These are phyloP conservation scores for Heptranchias perlo DNA, from an alignment of 2,113 vertebrate species.

Conservation along the genomic window DNA sequence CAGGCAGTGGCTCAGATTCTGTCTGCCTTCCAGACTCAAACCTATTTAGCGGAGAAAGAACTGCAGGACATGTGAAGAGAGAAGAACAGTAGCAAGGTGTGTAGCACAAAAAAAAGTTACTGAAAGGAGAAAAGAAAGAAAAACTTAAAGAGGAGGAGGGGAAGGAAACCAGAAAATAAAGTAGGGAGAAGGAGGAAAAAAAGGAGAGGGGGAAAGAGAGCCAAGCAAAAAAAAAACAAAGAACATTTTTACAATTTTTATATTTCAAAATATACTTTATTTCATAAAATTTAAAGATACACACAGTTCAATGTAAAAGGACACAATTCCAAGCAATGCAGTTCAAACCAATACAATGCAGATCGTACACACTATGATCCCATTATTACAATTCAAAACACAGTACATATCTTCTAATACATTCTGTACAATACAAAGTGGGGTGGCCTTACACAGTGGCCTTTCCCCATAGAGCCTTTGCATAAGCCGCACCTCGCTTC, in stretches of 20 bases:
- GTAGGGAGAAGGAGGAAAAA: neutral
- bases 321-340: too few relatives aligned
- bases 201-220: neutral
- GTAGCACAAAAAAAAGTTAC: neutral
- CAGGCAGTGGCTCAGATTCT: neutral
- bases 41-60: neutral
- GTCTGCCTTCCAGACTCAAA: neutral
- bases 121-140: neutral
- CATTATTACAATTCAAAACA: too few relatives aligned
- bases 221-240: neutral
- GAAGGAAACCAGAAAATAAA: neutral
- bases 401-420: too few relatives aligned
- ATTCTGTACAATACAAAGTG: too few relatives aligned
- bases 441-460: neutral
- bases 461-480: neutral
- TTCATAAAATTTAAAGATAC: too few relatives aligned
- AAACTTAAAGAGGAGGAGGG: neutral
- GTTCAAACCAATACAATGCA: too few relatives aligned
- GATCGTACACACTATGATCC: too few relatives aligned
- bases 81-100: neutral
- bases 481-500: too few relatives aligned
- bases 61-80: neutral
- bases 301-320: too few relatives aligned
- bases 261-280: too few relatives aligned
- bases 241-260: neutral